phyloP scores from a whole-genome alignment of 1,140 invertebrate species.

The Homarus americanus region DNA sequence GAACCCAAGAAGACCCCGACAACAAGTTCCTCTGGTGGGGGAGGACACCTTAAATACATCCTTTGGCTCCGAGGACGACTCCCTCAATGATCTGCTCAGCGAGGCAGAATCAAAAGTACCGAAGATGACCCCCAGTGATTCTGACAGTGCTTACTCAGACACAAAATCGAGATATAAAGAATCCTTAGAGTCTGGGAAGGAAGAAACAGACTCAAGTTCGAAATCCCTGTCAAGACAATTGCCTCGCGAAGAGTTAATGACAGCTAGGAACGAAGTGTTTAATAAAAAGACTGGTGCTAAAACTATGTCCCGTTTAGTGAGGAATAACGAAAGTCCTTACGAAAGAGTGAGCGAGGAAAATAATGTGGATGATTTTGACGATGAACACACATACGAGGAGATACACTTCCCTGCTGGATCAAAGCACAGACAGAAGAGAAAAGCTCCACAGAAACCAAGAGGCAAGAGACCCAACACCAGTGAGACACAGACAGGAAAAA shows the following conservation, averaged over 20 bases:
- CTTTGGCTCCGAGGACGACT: slow-evolving; percentile 77
- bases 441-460: slow-evolving; percentile 79
- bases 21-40: neutral
- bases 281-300: slow-evolving; percentile 82
- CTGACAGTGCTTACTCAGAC: slow-evolving; percentile 86
- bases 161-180: slow-evolving; percentile 79
- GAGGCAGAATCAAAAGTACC: slow-evolving; percentile 78
- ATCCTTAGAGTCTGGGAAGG: slow-evolving; percentile 77
- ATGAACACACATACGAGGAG: slow-evolving; percentile 79
- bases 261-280: slow-evolving; percentile 86
- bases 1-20: slow-evolving; percentile 31
- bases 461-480: slow-evolving; percentile 71
- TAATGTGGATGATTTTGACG: slow-evolving; percentile 68
- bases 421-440: slow-evolving; percentile 77
- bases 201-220: slow-evolving; percentile 81
- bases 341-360: neutral
- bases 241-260: slow-evolving; percentile 86
- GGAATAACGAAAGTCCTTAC: slow-evolving; percentile 19
- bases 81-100: slow-evolving; percentile 80
- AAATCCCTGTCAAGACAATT: slow-evolving; percentile 82
- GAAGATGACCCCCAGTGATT: slow-evolving; percentile 83
- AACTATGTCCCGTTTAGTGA: slow-evolving; percentile 80
- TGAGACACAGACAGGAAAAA: slow-evolving; percentile 73
- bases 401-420: slow-evolving; percentile 76
- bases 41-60: slow-evolving; percentile 35